Conservation (phyloP, 2,888 invertebrate species). For the Mantis religiosa region DNA sequence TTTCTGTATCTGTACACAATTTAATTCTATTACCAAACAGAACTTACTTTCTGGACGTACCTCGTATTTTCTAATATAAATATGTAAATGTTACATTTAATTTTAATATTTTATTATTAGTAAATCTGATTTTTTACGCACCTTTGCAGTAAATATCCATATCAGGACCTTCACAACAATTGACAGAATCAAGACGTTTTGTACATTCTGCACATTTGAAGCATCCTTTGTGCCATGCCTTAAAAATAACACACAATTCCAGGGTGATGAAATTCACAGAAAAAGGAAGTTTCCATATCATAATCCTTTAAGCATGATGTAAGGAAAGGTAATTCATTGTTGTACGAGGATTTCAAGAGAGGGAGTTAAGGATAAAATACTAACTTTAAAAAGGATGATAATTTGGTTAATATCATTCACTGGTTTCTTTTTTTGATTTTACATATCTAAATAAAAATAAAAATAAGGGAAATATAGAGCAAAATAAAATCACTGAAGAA, state of each 20-base stretch:
- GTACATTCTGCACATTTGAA: conserved; percentile 86
- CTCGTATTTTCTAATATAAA: neutral
- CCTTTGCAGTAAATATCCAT: conserved; percentile 97
- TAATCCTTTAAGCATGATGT: neutral
- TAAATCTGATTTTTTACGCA: conserved; percentile 46
- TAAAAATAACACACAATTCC: conserved; percentile 44
- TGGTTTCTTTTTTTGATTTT: too few relatives aligned
- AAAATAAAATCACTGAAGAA: too few relatives aligned
- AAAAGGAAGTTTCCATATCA: neutral
- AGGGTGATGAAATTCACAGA: neutral
- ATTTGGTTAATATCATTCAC: neutral
- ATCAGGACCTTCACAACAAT: conserved; percentile 90
- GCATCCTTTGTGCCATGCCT: conserved; percentile 90
- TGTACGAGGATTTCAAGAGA: neutral
- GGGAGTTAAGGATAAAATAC: neutral
- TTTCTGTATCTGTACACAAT: too few relatives aligned
- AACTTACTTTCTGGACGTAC: too few relatives aligned
- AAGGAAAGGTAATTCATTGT: neutral
- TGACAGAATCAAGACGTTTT: conserved; percentile 84
- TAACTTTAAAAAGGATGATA: neutral
- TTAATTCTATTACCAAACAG: too few relatives aligned
- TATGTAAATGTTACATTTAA: neutral
- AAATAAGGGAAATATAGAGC: too few relatives aligned
- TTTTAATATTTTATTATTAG: neutral
- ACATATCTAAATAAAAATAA: too few relatives aligned